phyloP scores from a whole-genome alignment of 2,797 vertebrate genomes.

The Lithobates sylvaticus region DNA sequence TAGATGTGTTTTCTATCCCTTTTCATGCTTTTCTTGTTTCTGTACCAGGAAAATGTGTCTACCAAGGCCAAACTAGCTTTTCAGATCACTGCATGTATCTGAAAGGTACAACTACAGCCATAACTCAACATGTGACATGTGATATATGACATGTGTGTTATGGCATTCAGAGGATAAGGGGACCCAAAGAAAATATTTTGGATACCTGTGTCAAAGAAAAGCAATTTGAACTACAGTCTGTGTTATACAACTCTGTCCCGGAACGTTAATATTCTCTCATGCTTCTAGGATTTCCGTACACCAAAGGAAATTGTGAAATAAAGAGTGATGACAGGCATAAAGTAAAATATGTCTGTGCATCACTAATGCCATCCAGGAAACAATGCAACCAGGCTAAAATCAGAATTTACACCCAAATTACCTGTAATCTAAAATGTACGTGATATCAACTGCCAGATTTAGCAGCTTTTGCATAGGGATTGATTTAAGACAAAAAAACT shows the following conservation, averaged over 20 bases:
- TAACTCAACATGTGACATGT: neutral
- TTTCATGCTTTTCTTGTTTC: neutral
- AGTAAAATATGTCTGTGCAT: too few relatives aligned
- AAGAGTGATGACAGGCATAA: too few relatives aligned
- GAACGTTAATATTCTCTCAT: neutral
- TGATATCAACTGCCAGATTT: too few relatives aligned
- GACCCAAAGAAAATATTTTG: neutral
- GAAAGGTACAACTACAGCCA: neutral
- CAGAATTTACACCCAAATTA: too few relatives aligned
- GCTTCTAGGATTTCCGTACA: neutral
- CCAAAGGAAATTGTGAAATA: too few relatives aligned
- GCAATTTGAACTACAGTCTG: too few relatives aligned
- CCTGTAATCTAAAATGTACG: too few relatives aligned
- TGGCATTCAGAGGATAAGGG: neutral
- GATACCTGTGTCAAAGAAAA: neutral
- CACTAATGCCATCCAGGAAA: too few relatives aligned
- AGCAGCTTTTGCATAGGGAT: too few relatives aligned
- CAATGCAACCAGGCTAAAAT: too few relatives aligned
- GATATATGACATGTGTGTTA: neutral
- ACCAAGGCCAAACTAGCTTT: neutral
- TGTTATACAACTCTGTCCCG: neutral
- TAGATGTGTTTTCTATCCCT: neutral
- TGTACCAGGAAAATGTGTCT: neutral
- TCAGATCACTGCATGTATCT: neutral
- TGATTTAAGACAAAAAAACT: too few relatives aligned